These are phyloP conservation scores for Mechanitis mazaeus DNA, from an alignment of 2,888 invertebrate species.

Conservation along the genomic window DNA sequence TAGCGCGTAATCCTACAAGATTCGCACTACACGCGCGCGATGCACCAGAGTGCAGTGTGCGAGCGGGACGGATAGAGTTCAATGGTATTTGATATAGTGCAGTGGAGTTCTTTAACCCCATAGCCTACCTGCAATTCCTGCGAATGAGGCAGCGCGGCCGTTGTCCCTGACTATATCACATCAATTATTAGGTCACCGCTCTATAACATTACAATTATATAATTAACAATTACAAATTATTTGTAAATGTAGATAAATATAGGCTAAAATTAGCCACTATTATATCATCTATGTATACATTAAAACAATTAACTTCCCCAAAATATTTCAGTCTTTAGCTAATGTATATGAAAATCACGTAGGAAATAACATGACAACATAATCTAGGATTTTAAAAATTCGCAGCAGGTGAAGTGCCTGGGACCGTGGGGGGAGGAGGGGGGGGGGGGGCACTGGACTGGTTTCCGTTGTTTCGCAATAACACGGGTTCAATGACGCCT, in stretches of 20 bases:
- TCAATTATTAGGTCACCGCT: constrained; percentile 73
- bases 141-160: constrained; percentile 74
- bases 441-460: constrained; percentile 53
- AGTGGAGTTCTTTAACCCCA: constrained; percentile 75
- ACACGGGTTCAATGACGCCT: constrained; percentile 73
- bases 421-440: constrained; percentile 33
- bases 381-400: constrained; percentile 75
- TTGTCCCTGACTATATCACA: constrained; percentile 73
- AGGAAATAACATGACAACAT: constrained; percentile 64
- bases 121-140: constrained; percentile 76
- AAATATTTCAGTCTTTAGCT: too few relatives aligned
- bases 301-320: too few relatives aligned
- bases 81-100: constrained; percentile 77
- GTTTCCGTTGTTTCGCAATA: constrained; percentile 77
- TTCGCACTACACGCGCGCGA: constrained; percentile 67
- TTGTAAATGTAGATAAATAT: neutral
- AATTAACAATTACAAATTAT: constrained; percentile 22
- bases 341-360: constrained; percentile 40
- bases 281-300: too few relatives aligned
- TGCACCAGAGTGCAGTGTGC: constrained; percentile 60
- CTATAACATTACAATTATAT: constrained; percentile 54
- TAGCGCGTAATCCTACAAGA: constrained; percentile 71
- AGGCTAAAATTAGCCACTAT: too few relatives aligned
- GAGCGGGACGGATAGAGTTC: constrained; percentile 67
- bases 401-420: constrained; percentile 60